Conservation (phyloP, 2,113 vertebrate genomes). For the Lota lota region DNA sequence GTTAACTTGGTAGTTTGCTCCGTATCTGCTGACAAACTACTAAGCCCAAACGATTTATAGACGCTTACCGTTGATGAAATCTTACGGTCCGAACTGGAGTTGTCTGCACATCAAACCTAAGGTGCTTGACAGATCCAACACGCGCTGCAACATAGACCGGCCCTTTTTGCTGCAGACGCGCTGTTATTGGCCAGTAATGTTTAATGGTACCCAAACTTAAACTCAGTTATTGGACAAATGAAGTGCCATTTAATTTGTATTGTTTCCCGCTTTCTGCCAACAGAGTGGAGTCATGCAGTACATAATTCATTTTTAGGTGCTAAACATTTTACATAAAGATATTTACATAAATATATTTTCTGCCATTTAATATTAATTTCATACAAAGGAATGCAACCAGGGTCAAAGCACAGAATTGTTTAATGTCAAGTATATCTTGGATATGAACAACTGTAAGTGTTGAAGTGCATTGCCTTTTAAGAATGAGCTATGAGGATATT, state of each 20-base stretch:
- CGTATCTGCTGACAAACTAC: background rate
- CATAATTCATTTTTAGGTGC: conserved; percentile 54
- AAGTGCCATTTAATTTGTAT: conserved; percentile 52
- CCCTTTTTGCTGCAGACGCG: conserved; percentile 1
- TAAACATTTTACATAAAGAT: conserved; percentile 26
- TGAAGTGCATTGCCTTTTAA: conserved; percentile 1
- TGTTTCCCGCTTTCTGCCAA: conserved; percentile 32
- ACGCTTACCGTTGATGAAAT: too few species aligned
- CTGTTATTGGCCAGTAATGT: conserved; percentile 47
- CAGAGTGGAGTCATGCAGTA: conserved; percentile 22
- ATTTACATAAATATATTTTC: too few species aligned
- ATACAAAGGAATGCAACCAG: conserved; percentile 5
- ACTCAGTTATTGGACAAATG: conserved; percentile 41
- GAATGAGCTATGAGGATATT: conserved; percentile 6
- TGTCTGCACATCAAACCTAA: too few species aligned
- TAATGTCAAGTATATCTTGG: conserved; percentile 25
- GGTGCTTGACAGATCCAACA: conserved; percentile 34
- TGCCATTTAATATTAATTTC: background rate
- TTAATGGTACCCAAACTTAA: conserved; percentile 20
- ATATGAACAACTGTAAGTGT: background rate
- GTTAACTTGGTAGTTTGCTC: conserved; percentile 33
- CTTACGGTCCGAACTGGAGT: too few species aligned
- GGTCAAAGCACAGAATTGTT: conserved; percentile 18
- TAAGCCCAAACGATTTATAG: too few species aligned
- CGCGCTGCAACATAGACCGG: conserved; percentile 35